Evolutionary conservation across 2,888 invertebrate genomes (phyloP), one percentile per base, ranked within the genome.

Genomic region (Andrena bucephala): DNA sequence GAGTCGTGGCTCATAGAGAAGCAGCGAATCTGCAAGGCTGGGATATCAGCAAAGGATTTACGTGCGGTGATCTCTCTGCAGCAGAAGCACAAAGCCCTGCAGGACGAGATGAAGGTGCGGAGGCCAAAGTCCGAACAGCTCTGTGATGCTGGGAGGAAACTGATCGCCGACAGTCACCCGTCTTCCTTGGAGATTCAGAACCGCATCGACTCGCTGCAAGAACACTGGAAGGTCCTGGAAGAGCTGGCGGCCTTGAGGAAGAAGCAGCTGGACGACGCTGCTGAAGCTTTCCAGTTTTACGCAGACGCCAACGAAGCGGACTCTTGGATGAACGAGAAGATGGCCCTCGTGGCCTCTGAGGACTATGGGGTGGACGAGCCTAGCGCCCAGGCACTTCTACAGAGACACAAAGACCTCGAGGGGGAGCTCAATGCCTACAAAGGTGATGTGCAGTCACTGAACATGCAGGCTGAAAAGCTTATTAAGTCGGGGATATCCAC

Each of bases 241-340:
- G 97, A 98, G 83, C 94, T 99, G 24, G 97, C 97, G 0, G 97
- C 96, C 0, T 93, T 96, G 77, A 95, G 97, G 60, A 96, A 96
- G 71, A 96, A 96, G 80, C 97, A 97, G 91, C 94, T 98, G 29
- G 97, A 97, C 90, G 98, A 98, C 93, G 98, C 98, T 0, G 96
- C 97, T 3, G 99, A 99, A 92, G 98, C 99, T 0, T 98, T 98
- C 91, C 99, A 99, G 95, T 99, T 99, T 95, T 98, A 99, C 94
- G 97, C 98, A 0, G 99, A 99, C 94, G 99, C 99, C 0, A 99
- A 99, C 94, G 99, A 99, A 92, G 98, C 98, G 0, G 99, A 99
- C 90, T 99, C 99, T 0, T 99, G 99, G 99, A 96, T 99, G 95
- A 97, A 98, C 88, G 99, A 99, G 94, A 99, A 98, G 94, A 97